phyloP scores from a whole-genome alignment of 2,888 invertebrate genomes.

The Meghimatium bilineatum region DNA sequence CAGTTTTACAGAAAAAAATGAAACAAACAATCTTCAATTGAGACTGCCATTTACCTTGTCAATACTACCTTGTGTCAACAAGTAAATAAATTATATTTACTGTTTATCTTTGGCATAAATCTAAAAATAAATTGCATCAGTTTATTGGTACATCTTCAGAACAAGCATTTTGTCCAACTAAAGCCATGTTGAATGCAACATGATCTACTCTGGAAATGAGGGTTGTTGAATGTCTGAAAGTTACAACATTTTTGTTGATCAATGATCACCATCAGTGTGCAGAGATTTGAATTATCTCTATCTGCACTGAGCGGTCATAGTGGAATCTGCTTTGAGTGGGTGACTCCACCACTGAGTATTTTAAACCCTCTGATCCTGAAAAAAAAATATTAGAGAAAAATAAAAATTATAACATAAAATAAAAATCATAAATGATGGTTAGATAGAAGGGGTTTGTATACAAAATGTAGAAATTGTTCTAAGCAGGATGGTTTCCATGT shows the following conservation, averaged over 20 bases:
- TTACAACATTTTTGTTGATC: too few relatives aligned
- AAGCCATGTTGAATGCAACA: background rate
- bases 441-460: too few relatives aligned
- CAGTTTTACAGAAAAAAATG: too few relatives aligned
- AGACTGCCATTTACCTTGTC: too few relatives aligned
- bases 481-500: too few relatives aligned
- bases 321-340: constrained; percentile 65
- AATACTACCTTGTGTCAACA: too few relatives aligned
- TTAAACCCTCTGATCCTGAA: constrained; percentile 65
- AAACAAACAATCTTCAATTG: too few relatives aligned
- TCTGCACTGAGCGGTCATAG: constrained; percentile 70
- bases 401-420: background rate
- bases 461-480: too few relatives aligned
- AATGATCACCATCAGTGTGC: constrained; percentile 1
- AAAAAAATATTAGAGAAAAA: constrained; percentile 22
- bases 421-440: background rate
- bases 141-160: background rate
- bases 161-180: background rate
- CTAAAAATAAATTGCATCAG: background rate
- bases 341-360: constrained; percentile 63
- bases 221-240: background rate
- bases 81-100: background rate
- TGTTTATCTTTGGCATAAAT: background rate
- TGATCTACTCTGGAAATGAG: too few relatives aligned
- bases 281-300: constrained; percentile 67